These are phyloP conservation scores for Platysteira castanea DNA, from an alignment of 2,113 vertebrate genomes.

Conservation along the genomic window DNA sequence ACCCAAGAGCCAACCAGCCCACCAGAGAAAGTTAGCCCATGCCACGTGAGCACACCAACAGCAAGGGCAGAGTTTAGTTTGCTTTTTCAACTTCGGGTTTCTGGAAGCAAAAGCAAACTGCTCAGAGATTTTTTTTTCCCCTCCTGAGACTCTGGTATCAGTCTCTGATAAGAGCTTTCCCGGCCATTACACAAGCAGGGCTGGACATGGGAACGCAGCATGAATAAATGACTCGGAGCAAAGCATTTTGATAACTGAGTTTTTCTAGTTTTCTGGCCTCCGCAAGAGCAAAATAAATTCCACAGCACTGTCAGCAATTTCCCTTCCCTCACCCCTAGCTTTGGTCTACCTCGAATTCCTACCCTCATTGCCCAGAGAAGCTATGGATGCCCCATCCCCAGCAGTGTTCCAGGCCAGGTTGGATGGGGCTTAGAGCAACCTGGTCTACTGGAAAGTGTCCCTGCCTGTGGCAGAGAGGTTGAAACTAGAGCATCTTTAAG, in stretches of 20 bases:
- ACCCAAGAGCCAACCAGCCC: rapidly evolving
- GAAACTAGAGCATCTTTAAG: neutral
- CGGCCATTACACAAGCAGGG: conserved; percentile 32
- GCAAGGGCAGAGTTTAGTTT: neutral
- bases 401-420: neutral
- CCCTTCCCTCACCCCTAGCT: neutral
- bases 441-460: neutral
- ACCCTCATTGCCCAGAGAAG: neutral
- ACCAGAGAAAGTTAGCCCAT: rapidly evolving
- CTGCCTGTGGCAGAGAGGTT: neutral
- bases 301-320: neutral
- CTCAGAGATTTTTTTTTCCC: neutral
- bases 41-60: neutral
- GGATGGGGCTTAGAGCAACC: neutral
- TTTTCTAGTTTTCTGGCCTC: conserved; percentile 12
- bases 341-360: neutral
- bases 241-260: conserved; percentile 16
- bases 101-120: conserved; percentile 38
- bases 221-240: neutral
- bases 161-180: conserved; percentile 44
- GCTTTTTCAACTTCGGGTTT: neutral
- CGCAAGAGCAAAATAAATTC: neutral
- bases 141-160: conserved; percentile 47
- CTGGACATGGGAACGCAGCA: conserved; percentile 31
- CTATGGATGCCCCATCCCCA: neutral